Conservation (phyloP, 2,113 vertebrate species). For the Antechinus stuartii region DNA sequence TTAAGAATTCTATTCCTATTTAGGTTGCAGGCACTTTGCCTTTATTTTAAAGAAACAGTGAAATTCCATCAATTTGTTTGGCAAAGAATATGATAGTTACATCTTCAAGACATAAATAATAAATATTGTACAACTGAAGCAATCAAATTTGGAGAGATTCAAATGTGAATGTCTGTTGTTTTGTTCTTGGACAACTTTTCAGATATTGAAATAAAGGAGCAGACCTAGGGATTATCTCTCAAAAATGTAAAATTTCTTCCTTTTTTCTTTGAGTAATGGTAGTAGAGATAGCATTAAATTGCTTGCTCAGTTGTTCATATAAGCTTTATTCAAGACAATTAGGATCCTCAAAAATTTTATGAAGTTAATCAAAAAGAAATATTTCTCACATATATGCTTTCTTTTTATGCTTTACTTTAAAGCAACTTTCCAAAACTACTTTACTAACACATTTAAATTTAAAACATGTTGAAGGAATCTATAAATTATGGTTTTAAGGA, state of each 20-base stretch:
- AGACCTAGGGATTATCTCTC: neutral
- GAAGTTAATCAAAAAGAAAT: neutral
- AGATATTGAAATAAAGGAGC: neutral
- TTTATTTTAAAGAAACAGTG: neutral
- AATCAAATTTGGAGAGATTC: neutral
- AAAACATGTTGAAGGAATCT: neutral
- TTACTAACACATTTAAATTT: neutral
- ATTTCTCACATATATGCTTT: neutral
- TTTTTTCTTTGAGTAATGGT: neutral
- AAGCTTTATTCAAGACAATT: neutral
- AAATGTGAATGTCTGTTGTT: constrained; percentile 6
- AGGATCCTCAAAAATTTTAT: neutral
- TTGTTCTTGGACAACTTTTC: neutral
- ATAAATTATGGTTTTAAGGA: neutral
- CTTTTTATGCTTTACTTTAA: neutral
- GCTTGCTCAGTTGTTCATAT: neutral
- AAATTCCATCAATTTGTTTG: neutral
- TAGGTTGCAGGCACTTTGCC: neutral
- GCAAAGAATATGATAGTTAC: neutral
- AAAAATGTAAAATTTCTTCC: neutral
- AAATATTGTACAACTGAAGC: neutral
- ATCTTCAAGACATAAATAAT: neutral
- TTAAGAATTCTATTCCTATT: neutral
- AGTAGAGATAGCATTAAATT: too few species aligned
- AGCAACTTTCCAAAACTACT: neutral